Conservation (phyloP, 2,888 invertebrate genomes). For the Belgica antarctica region DNA sequence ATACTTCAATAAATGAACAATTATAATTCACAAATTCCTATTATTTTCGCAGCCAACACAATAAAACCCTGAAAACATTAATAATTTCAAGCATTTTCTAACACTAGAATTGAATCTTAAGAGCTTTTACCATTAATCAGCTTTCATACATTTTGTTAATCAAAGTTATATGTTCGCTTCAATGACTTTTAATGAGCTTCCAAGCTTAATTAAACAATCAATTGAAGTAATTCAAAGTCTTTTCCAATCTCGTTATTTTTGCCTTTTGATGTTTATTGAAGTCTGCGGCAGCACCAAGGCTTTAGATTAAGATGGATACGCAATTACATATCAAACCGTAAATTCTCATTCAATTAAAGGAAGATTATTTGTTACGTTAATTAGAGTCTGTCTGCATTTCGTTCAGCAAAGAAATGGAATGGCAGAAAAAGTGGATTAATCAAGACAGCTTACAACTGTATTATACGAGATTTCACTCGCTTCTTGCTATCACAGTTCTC, state of each 20-base stretch:
- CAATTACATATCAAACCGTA: constrained; percentile 27
- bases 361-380: constrained; percentile 37
- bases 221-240: not conserved
- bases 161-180: no score
- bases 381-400: constrained; percentile 20
- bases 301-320: constrained; percentile 3
- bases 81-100: no score
- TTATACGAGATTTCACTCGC: constrained; percentile 17
- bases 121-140: no score
- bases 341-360: constrained; percentile 40
- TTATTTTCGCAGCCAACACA: no score
- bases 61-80: no score
- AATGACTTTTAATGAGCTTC: not conserved
- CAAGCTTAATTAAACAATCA: not conserved
- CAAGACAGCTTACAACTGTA: constrained; percentile 27
- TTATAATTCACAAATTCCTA: no score
- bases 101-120: no score
- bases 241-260: no score
- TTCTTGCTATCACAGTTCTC: not conserved
- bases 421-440: constrained; percentile 28
- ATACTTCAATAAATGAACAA: no score
- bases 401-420: no score
- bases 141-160: no score
- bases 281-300: not conserved
- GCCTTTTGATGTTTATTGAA: no score